phyloP scores from a whole-genome alignment of 2,797 vertebrate species.

The Erethizon dorsatum region DNA sequence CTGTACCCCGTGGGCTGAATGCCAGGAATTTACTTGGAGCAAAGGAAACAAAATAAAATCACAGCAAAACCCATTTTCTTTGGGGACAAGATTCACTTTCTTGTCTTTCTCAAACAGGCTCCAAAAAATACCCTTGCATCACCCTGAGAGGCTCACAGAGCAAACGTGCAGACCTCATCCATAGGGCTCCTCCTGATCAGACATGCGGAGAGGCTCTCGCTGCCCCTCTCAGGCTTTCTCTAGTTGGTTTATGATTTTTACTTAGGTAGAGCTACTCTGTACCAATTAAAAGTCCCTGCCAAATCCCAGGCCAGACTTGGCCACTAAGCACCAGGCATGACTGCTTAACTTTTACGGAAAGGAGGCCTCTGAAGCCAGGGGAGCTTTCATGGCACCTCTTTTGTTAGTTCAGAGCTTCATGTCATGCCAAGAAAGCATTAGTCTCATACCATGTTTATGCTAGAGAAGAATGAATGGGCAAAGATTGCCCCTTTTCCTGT shows the following conservation, averaged over 20 bases:
- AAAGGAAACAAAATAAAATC: slow-evolving; percentile 24
- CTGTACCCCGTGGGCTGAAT: background rate
- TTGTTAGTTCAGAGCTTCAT: slow-evolving; percentile 83
- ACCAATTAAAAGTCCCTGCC: slow-evolving; percentile 78
- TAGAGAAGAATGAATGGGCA: slow-evolving; percentile 50
- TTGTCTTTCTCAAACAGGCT: background rate
- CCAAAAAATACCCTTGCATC: background rate
- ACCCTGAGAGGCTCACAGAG: slow-evolving; percentile 6
- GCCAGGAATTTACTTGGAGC: background rate
- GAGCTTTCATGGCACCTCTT: slow-evolving; percentile 85
- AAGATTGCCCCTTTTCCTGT: slow-evolving; percentile 69
- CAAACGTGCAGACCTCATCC: background rate
- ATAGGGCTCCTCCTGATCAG: background rate
- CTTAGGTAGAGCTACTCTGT: slow-evolving; percentile 61
- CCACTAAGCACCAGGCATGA: slow-evolving; percentile 64
- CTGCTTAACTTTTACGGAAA: slow-evolving; percentile 86
- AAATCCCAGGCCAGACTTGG: slow-evolving; percentile 62
- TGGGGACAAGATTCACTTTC: background rate
- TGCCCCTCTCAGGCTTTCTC: background rate
- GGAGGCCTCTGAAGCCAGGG: slow-evolving; percentile 86
- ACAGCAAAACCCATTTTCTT: slow-evolving; percentile 47
- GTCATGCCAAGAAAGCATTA: slow-evolving; percentile 79
- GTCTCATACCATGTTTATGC: slow-evolving; percentile 73
- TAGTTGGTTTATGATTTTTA: slow-evolving; percentile 24
- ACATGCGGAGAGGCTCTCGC: background rate